A percentile compares a stretch with the other conserved stretches of the same genome.
Evolutionary conservation across 2,113 vertebrate genomes (phyloP).

Genomic region (Channa argus): DNA sequence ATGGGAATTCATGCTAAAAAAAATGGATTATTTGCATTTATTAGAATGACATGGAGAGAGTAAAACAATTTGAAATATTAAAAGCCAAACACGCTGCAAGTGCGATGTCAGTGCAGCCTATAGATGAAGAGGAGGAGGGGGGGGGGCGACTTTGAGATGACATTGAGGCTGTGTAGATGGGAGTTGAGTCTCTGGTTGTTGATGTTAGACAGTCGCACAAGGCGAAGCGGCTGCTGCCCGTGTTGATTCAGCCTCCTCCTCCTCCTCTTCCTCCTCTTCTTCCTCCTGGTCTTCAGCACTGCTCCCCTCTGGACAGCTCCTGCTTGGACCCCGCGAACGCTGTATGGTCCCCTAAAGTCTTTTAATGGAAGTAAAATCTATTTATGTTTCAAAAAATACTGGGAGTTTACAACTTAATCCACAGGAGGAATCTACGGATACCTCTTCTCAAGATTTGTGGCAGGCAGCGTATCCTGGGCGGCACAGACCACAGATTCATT

Average conservation of each 20-base stretch:
- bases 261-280: constrained; percentile 63
- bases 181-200: constrained; percentile 83
- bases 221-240: constrained; percentile 81
- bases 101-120: constrained; percentile 67
- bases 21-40: not conserved
- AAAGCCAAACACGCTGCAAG: constrained; percentile 48
- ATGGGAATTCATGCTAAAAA: not conserved
- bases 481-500: constrained; percentile 68
- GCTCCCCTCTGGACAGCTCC: constrained; percentile 81
- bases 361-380: constrained; percentile 83
- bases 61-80: constrained; percentile 38
- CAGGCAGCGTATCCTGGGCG: constrained; percentile 66
- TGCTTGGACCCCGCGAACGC: constrained; percentile 71
- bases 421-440: constrained; percentile 79
- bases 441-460: constrained; percentile 76
- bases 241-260: constrained; percentile 77
- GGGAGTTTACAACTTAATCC: constrained; percentile 83
- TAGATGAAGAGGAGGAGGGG: constrained; percentile 56
- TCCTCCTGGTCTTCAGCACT: constrained; percentile 80
- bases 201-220: constrained; percentile 84
- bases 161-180: constrained; percentile 87
- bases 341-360: constrained; percentile 74
- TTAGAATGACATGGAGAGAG: not conserved
- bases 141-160: constrained; percentile 88
- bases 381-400: constrained; percentile 79